phyloP scores from a whole-genome alignment of 2,113 vertebrate genomes.

The Cariama cristata region DNA sequence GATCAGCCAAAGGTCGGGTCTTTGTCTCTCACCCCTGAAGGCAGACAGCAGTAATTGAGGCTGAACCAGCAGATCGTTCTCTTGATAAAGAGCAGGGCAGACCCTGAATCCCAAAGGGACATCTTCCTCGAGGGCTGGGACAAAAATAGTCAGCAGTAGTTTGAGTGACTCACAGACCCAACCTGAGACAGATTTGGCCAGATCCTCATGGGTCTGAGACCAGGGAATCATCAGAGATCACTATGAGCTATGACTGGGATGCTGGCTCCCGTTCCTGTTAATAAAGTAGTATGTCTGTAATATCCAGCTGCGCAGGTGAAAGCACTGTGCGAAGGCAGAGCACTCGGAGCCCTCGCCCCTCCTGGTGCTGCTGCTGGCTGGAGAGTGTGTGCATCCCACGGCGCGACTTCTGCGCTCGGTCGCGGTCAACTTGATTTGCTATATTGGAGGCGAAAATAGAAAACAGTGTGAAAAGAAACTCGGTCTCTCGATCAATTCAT shows the following conservation, averaged over 20 bases:
- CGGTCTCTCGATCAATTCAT: constrained; percentile 37
- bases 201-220: not conserved
- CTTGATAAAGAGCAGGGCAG: not conserved
- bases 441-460: not conserved
- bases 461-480: not conserved
- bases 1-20: not conserved
- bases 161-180: not conserved
- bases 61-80: not conserved
- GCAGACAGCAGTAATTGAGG: not conserved
- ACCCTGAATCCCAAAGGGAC: not conserved
- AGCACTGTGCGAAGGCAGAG: not conserved
- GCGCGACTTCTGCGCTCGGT: not conserved
- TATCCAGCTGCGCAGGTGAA: not conserved
- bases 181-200: not conserved
- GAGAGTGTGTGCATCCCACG: not conserved
- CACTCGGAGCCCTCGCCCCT: not conserved
- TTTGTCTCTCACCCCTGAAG: not conserved
- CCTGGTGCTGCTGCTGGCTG: not conserved
- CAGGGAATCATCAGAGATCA: not conserved
- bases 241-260: not conserved
- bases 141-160: not conserved
- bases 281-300: not conserved
- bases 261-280: not conserved
- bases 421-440: not conserved
- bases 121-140: not conserved